Base-by-base conservation (phyloP, 2,797 vertebrate species). In the Leptoclinus maculatus region DNA sequence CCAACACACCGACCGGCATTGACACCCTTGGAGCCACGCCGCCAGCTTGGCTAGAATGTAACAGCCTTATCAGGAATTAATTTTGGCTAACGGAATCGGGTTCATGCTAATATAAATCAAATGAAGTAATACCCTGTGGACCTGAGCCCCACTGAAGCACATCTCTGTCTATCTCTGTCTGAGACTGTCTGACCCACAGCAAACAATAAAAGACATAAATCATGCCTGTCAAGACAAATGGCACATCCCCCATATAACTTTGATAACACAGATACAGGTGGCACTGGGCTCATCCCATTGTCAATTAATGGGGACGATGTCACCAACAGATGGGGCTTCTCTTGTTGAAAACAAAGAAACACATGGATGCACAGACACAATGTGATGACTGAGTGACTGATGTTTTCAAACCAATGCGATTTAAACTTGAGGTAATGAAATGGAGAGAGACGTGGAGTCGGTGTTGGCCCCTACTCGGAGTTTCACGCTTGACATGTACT, bases 141-240 rank as follows among this genome's bases (percentile, higher is more conserved):
- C 43, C 32, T 4, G 12, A 66, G 62, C 23, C 59, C 29, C 10
- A 45, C 54, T 60, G 25, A 79, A 85, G 70, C 62, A 63, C 77
- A 76, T 72, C 63, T 62, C 58, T 71, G 12, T 54, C 51, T 53
- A 25, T 73, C 23, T 56, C 41, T 60, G 21, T 56, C 53, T 1
- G 17, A 41, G 56, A 81, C 74, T 56, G 74, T 74, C 38, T 53
- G 60, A 73, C 78, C 66, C 10, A 39, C 51, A 66, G 72, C 66
- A 74, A 88, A 89, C 82, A 87, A 85, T 89, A 78, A 63, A 74
- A 66, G 79, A 76, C 75, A 89, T 87, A 88, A 87, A 91, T 88
- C 83, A 89, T 74, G 60, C 57, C 77, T 83, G 75, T 83, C 84
- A 60, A 23, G 58, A 80, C 64, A 80, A 88, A 88, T 76, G 75